Conservation (phyloP, 2,797 vertebrate genomes). For the Eutrigla gurnardus region DNA sequence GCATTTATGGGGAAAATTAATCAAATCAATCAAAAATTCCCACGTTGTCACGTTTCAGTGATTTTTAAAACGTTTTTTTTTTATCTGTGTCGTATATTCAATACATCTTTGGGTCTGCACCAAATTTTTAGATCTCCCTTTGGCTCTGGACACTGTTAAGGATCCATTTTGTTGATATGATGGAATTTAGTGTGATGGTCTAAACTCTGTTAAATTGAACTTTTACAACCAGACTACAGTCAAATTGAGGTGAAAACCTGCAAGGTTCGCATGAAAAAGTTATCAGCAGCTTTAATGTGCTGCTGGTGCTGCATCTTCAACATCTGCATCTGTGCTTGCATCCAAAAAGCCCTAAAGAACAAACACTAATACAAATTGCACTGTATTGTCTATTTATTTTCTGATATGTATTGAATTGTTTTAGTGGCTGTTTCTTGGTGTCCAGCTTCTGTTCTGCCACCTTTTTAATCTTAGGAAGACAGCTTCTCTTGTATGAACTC, state of each 20-base stretch:
- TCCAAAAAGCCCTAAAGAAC: neutral
- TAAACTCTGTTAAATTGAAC: neutral
- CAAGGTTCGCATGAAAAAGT: neutral
- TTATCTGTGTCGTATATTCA: neutral
- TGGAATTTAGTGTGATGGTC: neutral
- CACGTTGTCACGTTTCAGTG: neutral
- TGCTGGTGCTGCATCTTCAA: neutral
- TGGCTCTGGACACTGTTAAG: neutral
- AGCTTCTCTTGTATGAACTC: neutral
- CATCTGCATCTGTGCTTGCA: neutral
- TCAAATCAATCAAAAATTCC: neutral
- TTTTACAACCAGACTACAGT: neutral
- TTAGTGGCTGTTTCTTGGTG: too few relatives aligned
- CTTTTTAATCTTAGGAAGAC: conserved; percentile 19
- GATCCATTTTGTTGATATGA: neutral
- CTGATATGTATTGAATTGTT: neutral
- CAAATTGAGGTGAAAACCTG: neutral
- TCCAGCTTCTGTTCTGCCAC: neutral
- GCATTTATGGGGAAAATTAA: neutral
- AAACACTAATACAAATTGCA: neutral
- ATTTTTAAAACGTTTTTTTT: neutral
- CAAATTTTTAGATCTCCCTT: neutral
- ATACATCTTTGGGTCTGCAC: neutral
- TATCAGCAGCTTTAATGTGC: neutral
- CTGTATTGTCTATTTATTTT: neutral